Evolutionary conservation across 35 echinoderm and acorn worm species (phyloP), one percentile per base, ranked within the genome.

Genomic region (Amphiura filiformis): DNA sequence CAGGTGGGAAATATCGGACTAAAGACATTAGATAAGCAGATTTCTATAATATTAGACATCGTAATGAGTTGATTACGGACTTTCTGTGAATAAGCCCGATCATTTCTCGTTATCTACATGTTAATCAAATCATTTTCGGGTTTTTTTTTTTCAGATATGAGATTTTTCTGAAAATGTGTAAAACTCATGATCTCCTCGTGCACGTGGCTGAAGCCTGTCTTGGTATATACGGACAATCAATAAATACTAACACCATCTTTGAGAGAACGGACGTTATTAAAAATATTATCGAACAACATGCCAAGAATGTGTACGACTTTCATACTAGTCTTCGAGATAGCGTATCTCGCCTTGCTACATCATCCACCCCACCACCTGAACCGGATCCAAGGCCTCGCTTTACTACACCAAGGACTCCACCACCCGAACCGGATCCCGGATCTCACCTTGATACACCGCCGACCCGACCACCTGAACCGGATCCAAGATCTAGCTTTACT

Each of bases 101-200:
- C n/a, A n/a, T n/a, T n/a, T n/a, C n/a, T n/a, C n/a, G n/a, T n/a
- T n/a, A n/a, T n/a, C n/a, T n/a, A n/a, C n/a, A n/a, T n/a, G n/a
- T n/a, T n/a, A n/a, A n/a, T n/a, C n/a, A n/a, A n/a, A n/a, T n/a
- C n/a, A n/a, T 7, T 41, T 17, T 39, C 35, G 11, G 5, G 26
- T n/a, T n/a, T 37, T 70, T 32, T 23, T 84, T 37, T 76, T 76
- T 0, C 75, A 91, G 89, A 57, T 91, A 91, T 79, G 89, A 91
- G 1, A 91, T 82, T 0, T n/a, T 91, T 91, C n/a, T 77, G 77
- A 83, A 79, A 49, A 37, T 91, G 75, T 91, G 89, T 61, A 36
- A 91, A 76, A 75, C 84, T 31, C 83, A 91, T 20, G 89, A 91
- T 47, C n/a, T 56, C 85, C 89, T 91, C 15, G 89, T 85, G 30